Evolutionary conservation across 2,888 invertebrate species (phyloP).

Genomic region (Macaria liturata): DNA sequence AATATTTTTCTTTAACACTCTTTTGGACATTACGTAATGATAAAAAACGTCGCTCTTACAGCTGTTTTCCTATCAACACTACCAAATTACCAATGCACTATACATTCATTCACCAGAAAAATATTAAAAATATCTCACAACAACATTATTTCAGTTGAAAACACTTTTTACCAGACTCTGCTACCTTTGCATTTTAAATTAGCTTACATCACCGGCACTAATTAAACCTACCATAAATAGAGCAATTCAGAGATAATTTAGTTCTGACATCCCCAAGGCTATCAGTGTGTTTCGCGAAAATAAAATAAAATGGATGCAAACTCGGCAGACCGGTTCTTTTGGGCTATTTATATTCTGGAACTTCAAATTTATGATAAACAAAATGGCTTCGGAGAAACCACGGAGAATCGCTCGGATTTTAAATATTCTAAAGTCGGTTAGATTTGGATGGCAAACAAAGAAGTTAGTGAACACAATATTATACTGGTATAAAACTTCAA

Average conservation of each 20-base stretch:
- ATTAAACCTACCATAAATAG: constrained; percentile 24
- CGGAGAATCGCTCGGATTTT: constrained; percentile 15
- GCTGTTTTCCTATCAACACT: too few species aligned
- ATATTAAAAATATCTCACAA: too few species aligned
- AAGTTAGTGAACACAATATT: too few species aligned
- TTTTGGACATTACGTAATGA: too few species aligned
- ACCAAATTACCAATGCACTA: too few species aligned
- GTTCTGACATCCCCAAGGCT: constrained; percentile 18
- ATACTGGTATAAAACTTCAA: too few species aligned
- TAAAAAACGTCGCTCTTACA: too few species aligned
- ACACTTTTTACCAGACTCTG: constrained; percentile 6
- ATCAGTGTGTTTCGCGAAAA: constrained; percentile 47
- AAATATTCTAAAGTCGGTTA: constrained; percentile 4
- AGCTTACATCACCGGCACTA: constrained; percentile 23
- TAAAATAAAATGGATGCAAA: constrained; percentile 43
- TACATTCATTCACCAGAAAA: too few species aligned
- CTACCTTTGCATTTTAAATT: constrained; percentile 19
- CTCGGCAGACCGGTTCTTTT: constrained; percentile 46
- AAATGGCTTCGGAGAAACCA: constrained; percentile 20
- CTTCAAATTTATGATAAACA: constrained; percentile 22
- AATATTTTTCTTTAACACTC: too few species aligned
- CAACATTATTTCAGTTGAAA: not conserved
- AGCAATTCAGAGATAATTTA: constrained; percentile 25
- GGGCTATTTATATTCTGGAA: constrained; percentile 32
- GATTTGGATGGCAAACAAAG: too few species aligned